Base-by-base conservation (phyloP, 2,888 invertebrate genomes). In the Caenorhabditis uteleia region DNA sequence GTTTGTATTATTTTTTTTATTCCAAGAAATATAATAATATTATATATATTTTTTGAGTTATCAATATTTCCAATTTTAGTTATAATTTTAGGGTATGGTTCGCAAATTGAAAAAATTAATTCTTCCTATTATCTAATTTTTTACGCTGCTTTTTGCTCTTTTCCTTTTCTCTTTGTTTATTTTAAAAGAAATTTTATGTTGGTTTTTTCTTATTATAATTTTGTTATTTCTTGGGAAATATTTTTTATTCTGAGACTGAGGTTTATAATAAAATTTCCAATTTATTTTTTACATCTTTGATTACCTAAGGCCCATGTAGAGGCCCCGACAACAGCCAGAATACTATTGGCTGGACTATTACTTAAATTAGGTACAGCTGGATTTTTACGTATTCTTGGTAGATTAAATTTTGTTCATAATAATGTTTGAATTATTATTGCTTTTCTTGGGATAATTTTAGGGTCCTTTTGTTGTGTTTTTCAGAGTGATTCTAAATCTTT, bases 211-310 rank as follows among this genome's bases (percentile, higher is more conserved):
- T 72, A 68, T 70, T 74, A 50, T 70, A 46, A 68, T 68, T 62
- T 68, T 56, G 27, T 72, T 64, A 51, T 71, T 55, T 61, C 56
- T 55, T 71, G 69, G 31, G 67, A 73, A 53, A 46, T 68, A 48
- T 73, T 71, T 66, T 74, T 71, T 70, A 71, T 71, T 72, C 56
- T 67, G 49, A 65, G 68, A 14, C 48, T 71, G 39, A 69, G 65
- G 18, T 71, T 69, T 67, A 70, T 71, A 54, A 68, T 68, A 49
- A 69, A 68, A 47, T 70, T 68, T 51, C 70, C 70, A 27, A 61
- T 74, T 70, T 72, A 71, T 67, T 74, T 89, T 87, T 89, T 89
- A 87, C 90, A 90, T 88, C 43, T 74, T 0, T 76, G 76, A 44
- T 70, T 76, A 65, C 76, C 76, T 10, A 76, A 76, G 50, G 71